These are phyloP conservation scores for Lampris megalopsis DNA, from an alignment of 2,113 vertebrate genomes.

Conservation along the genomic window DNA sequence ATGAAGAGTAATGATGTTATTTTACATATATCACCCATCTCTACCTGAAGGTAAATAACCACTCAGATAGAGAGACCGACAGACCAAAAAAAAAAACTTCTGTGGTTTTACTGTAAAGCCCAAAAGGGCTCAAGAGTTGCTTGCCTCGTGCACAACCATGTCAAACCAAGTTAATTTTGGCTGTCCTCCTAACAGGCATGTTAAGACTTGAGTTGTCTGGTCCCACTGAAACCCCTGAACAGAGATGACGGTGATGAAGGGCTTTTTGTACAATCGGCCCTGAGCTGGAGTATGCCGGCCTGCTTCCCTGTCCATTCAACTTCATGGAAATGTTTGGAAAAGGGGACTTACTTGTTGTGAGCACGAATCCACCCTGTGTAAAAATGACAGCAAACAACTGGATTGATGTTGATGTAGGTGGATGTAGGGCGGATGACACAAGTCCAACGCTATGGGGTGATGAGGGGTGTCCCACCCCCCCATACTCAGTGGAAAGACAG, in stretches of 20 bases:
- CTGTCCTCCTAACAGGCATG: too few species aligned
- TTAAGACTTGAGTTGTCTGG: background rate
- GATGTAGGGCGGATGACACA: background rate
- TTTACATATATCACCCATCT: too few species aligned
- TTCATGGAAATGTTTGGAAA: conserved; percentile 33
- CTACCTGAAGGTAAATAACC: too few species aligned
- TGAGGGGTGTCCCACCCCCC: conserved; percentile 6
- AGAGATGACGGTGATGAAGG: background rate
- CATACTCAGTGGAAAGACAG: too few species aligned
- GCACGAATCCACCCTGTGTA: conserved; percentile 11
- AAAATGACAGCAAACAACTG: conserved; percentile 20
- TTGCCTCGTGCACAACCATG: background rate
- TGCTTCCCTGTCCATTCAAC: conserved; percentile 12
- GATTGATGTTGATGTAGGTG: background rate
- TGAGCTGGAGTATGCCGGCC: conserved; percentile 1
- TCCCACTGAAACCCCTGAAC: background rate
- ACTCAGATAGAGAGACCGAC: too few species aligned
- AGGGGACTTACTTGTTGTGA: conserved; percentile 16
- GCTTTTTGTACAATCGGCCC: background rate
- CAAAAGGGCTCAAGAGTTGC: too few species aligned
- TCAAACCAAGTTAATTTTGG: too few species aligned
- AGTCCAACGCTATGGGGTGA: background rate
- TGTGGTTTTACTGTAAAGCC: too few species aligned
- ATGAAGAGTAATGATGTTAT: too few species aligned
- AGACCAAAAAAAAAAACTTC: too few species aligned